These are phyloP conservation scores for Athalia circularis DNA, from an alignment of 2,888 invertebrate species.

Conservation along the genomic window DNA sequence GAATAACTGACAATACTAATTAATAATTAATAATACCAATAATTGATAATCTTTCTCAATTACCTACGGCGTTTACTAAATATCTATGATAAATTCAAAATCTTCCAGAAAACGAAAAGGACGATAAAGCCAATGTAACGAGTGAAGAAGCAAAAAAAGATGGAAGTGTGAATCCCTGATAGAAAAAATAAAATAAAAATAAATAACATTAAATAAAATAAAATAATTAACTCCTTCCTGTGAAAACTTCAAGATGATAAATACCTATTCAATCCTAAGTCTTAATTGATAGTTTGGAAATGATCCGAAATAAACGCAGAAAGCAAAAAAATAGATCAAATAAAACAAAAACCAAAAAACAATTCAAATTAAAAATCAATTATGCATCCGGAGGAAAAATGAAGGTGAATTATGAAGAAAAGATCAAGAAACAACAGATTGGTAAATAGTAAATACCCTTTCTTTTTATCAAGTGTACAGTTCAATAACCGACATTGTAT, in stretches of 20 bases:
- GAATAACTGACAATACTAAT: conserved; percentile 43
- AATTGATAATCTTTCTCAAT: conserved; percentile 69
- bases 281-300: too few relatives aligned
- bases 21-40: conserved; percentile 74
- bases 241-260: neutral
- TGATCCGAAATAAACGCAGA: neutral
- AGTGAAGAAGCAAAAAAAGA: conserved; percentile 83
- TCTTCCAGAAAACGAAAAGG: conserved; percentile 78
- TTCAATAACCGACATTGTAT: conserved; percentile 11
- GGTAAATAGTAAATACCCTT: too few relatives aligned
- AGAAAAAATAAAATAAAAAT: conserved; percentile 53
- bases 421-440: too few relatives aligned
- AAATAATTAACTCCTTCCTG: neutral
- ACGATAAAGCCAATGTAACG: conserved; percentile 78
- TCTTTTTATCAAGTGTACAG: conserved; percentile 15
- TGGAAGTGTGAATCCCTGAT: conserved; percentile 81
- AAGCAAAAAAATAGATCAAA: neutral
- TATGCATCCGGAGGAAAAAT: neutral
- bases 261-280: too few relatives aligned
- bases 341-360: neutral
- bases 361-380: neutral
- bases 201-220: conserved; percentile 31
- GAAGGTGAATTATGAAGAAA: neutral
- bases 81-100: neutral
- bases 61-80: conserved; percentile 1